These are phyloP conservation scores for Lepilemur ruficaudatus DNA, from an alignment of 2,797 vertebrate genomes.

Conservation along the genomic window DNA sequence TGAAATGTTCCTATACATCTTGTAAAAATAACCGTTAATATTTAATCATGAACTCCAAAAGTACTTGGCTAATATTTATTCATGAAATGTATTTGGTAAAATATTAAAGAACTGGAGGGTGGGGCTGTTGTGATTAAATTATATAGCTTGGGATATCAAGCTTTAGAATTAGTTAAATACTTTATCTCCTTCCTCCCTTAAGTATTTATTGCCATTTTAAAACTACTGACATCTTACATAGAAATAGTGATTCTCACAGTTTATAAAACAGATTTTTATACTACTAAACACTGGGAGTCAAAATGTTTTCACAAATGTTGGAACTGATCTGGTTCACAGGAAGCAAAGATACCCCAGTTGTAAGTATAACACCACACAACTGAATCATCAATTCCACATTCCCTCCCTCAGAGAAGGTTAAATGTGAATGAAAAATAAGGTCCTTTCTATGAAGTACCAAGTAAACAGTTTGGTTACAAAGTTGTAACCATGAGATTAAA, in stretches of 20 bases:
- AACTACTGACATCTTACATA: constrained; percentile 57
- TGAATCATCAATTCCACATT: not conserved
- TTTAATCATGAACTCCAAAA: constrained; percentile 75
- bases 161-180: constrained; percentile 63
- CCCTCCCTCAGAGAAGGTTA: not conserved
- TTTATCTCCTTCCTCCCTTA: constrained; percentile 53
- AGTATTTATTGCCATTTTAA: constrained; percentile 70
- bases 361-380: not conserved
- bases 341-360: not conserved
- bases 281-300: constrained; percentile 23
- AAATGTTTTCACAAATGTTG: constrained; percentile 6
- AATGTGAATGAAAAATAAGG: not conserved
- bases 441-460: not conserved
- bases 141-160: constrained; percentile 56
- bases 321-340: not conserved
- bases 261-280: constrained; percentile 48
- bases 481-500: not conserved
- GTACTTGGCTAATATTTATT: constrained; percentile 75
- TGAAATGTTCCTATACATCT: constrained; percentile 47
- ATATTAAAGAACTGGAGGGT: constrained; percentile 58
- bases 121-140: constrained; percentile 72
- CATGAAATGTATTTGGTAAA: constrained; percentile 71
- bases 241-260: constrained; percentile 31
- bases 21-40: constrained; percentile 70
- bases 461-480: not conserved